Base-by-base conservation (phyloP, 2,797 vertebrate species). In the Microctenopoma stevenorrisi region DNA sequence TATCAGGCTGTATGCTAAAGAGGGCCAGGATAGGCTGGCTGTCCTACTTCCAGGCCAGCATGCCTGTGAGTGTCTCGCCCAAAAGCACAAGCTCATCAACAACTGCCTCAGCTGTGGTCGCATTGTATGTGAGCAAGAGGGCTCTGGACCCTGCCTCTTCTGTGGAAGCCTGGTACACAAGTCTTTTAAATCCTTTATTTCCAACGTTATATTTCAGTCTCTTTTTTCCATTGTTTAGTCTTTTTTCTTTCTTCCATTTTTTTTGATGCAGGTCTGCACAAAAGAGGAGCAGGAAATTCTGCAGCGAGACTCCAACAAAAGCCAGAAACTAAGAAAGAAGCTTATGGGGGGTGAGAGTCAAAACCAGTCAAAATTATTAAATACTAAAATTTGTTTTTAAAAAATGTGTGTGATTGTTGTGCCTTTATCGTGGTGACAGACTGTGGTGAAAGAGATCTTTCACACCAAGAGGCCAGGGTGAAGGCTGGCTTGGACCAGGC, bases 61-160 rank as follows among this genome's bases (percentile, higher is more conserved):
- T 3, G 4, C 90, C 48, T 99, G 98, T 1, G 97, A 98, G 4
- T 99, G 98, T 82, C 92, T 99, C 79, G 97, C 95, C 69, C 98
- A 99, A 89, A 99, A 95, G 86, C 98, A 99, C 93, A 95, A 86
- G 55, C 96, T 99, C 25, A 93, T 99, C 90, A 99, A 97, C 91
- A 99, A 99, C 94, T 99, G 98, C 87, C 80, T 98, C 88, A 92
- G 88, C 50, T 99, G 98, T 0, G 98, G 97, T 1, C 96, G 95
- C n/a, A 98, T 99, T 0, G 96, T 97, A 56, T 99, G 97, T 0
- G 95, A 97, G 74, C 98, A 99, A 84, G 98, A 99, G 64, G 97
- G 96, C 18, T 99, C 98, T 0, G 98, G 98, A 3, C 97, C 96
- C 22, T 99, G 98, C 83, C 87, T 98, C 4, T 99, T 98, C 90